These are phyloP conservation scores for Gibbula magus DNA, from an alignment of 2,888 invertebrate species.

Conservation along the genomic window DNA sequence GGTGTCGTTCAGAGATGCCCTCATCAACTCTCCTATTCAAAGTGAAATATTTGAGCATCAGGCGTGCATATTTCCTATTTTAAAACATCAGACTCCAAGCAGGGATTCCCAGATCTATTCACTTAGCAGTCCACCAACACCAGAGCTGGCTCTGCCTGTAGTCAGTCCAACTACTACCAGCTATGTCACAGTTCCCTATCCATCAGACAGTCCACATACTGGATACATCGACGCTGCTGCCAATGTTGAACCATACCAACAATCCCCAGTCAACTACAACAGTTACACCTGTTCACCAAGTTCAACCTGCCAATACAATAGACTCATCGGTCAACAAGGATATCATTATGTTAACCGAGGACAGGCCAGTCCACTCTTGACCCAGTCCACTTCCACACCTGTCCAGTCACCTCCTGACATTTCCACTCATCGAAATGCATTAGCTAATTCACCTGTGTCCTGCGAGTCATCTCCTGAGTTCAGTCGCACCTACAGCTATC, in stretches of 20 bases:
- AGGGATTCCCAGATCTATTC: too few relatives aligned
- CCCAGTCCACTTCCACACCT: background rate
- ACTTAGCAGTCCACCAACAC: background rate
- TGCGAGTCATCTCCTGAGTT: background rate
- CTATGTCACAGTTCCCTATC: too few relatives aligned
- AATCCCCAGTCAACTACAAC: too few relatives aligned
- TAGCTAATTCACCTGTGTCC: background rate
- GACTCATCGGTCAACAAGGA: background rate
- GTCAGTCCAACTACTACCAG: too few relatives aligned
- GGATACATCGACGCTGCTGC: background rate
- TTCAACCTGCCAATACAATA: too few relatives aligned
- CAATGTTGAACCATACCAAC: too few relatives aligned
- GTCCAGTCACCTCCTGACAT: background rate
- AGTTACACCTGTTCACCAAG: too few relatives aligned
- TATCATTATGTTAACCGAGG: background rate
- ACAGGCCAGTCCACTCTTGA: background rate
- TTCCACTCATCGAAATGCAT: background rate
- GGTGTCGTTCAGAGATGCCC: slow-evolving; percentile 40
- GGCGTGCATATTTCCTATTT: slow-evolving; percentile 36
- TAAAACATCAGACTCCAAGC: slow-evolving; percentile 12
- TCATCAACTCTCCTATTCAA: slow-evolving; percentile 36
- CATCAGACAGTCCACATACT: background rate
- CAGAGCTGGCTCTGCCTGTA: too few relatives aligned
- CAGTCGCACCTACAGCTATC: background rate
- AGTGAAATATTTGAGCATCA: slow-evolving; percentile 49